phyloP scores from a whole-genome alignment of 2,113 vertebrate species.

The Sphyrna mokarran region DNA sequence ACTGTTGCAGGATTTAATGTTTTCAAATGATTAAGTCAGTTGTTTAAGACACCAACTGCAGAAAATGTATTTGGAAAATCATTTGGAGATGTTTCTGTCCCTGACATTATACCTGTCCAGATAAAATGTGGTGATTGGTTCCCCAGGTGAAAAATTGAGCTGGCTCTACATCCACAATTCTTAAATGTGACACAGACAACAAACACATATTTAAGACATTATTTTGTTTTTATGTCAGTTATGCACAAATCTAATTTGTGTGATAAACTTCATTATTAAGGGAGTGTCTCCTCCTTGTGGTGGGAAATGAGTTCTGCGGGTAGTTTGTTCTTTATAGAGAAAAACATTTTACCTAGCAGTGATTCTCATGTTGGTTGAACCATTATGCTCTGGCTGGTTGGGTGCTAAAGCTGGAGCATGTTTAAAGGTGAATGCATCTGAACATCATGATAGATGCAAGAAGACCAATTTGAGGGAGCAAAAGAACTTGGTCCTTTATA shows the following conservation, averaged over 20 bases:
- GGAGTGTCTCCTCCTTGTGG: constrained; percentile 15
- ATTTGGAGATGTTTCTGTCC: not conserved
- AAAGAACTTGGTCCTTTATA: not conserved
- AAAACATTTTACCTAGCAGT: not conserved
- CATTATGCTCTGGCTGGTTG: not conserved
- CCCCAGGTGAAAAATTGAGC: not conserved
- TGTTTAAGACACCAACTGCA: not conserved
- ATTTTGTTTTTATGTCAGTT: not conserved
- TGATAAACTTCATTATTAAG: not conserved
- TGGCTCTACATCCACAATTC: not conserved
- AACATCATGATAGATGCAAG: not conserved
- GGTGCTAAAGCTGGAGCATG: not conserved
- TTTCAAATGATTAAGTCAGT: too few species aligned
- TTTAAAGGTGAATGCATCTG: not conserved
- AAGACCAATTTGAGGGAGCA: not conserved
- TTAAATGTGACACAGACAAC: not conserved
- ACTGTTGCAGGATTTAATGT: not conserved
- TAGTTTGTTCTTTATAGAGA: not conserved
- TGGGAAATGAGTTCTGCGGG: not conserved
- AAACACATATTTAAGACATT: not conserved
- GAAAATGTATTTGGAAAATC: not conserved
- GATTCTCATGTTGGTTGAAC: not conserved
- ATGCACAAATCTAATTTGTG: not conserved
- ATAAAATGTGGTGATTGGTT: not conserved
- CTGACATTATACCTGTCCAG: not conserved